Evolutionary conservation across 2,888 invertebrate species (phyloP).

Genomic region (Phymatocera aterrima): DNA sequence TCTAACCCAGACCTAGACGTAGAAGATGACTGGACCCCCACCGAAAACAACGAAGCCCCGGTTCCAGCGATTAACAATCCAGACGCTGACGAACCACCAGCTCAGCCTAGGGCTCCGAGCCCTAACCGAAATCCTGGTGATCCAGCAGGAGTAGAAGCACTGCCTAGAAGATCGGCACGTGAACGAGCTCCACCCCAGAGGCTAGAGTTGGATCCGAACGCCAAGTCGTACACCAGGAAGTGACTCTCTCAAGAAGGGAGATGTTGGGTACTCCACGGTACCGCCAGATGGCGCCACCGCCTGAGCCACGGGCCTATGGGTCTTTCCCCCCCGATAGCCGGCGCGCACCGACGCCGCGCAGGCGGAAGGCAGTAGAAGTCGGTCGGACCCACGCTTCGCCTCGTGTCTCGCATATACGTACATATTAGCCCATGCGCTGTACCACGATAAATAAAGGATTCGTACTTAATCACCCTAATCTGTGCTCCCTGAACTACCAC

Average conservation of each 20-base stretch:
- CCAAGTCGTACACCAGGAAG: conserved; percentile 16
- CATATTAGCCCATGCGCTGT: too few relatives aligned
- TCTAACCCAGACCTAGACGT: neutral
- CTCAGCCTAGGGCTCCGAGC: conserved; percentile 6
- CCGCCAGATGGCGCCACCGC: too few relatives aligned
- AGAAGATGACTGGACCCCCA: neutral
- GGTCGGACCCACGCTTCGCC: too few relatives aligned
- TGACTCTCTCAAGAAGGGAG: conserved; percentile 12
- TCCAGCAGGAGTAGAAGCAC: neutral
- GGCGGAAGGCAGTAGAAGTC: too few relatives aligned
- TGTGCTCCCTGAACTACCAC: too few relatives aligned
- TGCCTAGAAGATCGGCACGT: neutral
- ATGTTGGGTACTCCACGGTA: conserved; percentile 28
- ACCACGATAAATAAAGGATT: too few relatives aligned
- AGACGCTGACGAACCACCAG: neutral
- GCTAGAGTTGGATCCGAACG: neutral
- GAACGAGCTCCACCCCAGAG: neutral
- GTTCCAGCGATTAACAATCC: conserved; percentile 7
- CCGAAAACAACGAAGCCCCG: neutral
- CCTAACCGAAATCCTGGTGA: neutral
- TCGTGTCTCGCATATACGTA: too few relatives aligned
- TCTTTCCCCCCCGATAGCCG: too few relatives aligned
- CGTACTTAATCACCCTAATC: too few relatives aligned
- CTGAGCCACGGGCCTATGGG: too few relatives aligned
- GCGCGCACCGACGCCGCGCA: too few relatives aligned